These are phyloP conservation scores for Andrena dorsata DNA, from an alignment of 2,888 invertebrate species.

Conservation along the genomic window DNA sequence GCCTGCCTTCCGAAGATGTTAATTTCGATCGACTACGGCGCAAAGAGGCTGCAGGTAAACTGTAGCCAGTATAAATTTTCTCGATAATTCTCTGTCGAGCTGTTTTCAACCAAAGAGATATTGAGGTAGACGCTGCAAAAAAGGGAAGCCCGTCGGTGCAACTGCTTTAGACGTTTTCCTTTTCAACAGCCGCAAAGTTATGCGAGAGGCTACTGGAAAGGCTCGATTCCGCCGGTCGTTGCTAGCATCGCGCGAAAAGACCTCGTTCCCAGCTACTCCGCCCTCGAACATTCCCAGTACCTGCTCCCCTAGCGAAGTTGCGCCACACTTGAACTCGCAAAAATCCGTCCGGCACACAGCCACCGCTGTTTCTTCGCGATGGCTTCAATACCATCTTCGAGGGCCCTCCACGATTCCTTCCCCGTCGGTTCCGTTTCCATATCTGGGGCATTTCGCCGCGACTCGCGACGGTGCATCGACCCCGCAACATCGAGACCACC, in stretches of 20 bases:
- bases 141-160: constrained; percentile 13
- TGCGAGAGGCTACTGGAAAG: constrained; percentile 51
- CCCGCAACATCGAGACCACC: constrained; percentile 28
- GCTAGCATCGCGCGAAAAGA: constrained; percentile 48
- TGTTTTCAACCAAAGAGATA: constrained; percentile 16
- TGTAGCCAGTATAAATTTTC: constrained; percentile 3
- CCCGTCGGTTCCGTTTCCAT: constrained; percentile 36
- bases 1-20: background rate
- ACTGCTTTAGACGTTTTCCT: constrained; percentile 57
- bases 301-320: constrained; percentile 46
- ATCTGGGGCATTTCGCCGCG: constrained; percentile 42
- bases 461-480: constrained; percentile 44
- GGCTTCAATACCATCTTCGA: constrained; percentile 41
- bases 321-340: constrained; percentile 44
- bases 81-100: constrained; percentile 26
- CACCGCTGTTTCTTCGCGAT: constrained; percentile 37
- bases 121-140: constrained; percentile 33
- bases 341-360: constrained; percentile 51
- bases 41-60: background rate
- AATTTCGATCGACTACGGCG: constrained; percentile 15
- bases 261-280: constrained; percentile 44
- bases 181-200: constrained; percentile 58
- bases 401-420: constrained; percentile 47
- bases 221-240: constrained; percentile 45
- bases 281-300: constrained; percentile 22